phyloP scores from a whole-genome alignment of 2,888 invertebrate genomes.

The Pristionchus maxplancki region DNA sequence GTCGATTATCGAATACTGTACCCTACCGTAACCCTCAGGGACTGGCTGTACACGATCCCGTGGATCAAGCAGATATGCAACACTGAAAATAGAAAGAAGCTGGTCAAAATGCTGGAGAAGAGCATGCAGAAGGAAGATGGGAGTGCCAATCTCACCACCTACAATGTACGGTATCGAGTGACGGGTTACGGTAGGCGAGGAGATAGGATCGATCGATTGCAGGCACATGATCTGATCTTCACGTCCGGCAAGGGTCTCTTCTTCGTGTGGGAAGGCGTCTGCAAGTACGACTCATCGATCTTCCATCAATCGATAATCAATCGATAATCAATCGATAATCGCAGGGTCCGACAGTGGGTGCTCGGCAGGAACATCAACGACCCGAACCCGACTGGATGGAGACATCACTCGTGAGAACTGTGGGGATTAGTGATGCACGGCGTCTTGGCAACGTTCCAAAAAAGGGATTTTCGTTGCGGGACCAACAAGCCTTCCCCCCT shows the following conservation, averaged over 20 bases:
- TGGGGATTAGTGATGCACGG: not conserved
- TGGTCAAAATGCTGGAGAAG: constrained; percentile 18
- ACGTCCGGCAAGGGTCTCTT: not conserved
- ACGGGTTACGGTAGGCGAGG: no score
- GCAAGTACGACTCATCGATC: constrained; percentile 1
- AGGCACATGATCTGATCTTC: constrained; percentile 23
- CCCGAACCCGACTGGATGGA: not conserved
- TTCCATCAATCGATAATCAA: not conserved
- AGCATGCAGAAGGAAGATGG: constrained; percentile 1
- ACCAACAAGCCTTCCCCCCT: not conserved
- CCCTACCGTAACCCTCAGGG: constrained; percentile 3
- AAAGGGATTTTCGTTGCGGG: not conserved
- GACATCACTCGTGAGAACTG: constrained; percentile 30
- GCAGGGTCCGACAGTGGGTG: constrained; percentile 31
- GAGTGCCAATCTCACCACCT: not conserved
- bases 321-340: not conserved
- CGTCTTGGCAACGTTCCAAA: not conserved
- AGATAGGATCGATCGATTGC: not conserved
- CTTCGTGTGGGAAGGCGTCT: constrained; percentile 40
- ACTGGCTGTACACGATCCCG: constrained; percentile 39
- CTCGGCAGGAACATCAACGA: constrained; percentile 19
- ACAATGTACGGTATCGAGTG: not conserved
- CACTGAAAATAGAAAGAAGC: constrained; percentile 6
- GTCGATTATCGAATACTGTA: not conserved
- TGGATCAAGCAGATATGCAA: constrained; percentile 50